phyloP scores from a whole-genome alignment of 2,888 invertebrate genomes.

The Hypomecis punctinalis region DNA sequence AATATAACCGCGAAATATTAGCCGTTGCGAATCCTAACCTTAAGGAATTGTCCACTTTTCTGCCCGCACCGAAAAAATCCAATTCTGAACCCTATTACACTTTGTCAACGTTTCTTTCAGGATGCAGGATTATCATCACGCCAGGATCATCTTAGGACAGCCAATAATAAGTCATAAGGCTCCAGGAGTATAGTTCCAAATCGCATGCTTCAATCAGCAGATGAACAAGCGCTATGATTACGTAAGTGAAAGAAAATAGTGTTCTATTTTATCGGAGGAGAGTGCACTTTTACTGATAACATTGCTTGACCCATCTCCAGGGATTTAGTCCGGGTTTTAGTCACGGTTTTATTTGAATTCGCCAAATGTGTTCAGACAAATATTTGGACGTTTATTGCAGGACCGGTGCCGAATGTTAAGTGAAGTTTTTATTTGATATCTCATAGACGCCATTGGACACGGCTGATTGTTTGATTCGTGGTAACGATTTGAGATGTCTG shows the following conservation, averaged over 20 bases:
- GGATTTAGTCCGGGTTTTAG: conserved; percentile 76
- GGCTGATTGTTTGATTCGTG: conserved; percentile 62
- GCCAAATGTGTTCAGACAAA: conserved; percentile 76
- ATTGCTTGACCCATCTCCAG: conserved; percentile 76
- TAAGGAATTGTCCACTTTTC: conserved; percentile 63
- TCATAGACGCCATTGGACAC: conserved; percentile 61
- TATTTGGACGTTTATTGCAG: conserved; percentile 83
- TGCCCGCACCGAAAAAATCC: conserved; percentile 30
- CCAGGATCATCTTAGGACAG: conserved; percentile 17
- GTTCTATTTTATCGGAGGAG: conserved; percentile 42
- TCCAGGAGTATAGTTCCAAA: conserved; percentile 40
- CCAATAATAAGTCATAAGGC: conserved; percentile 31
- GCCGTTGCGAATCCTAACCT: conserved; percentile 77
- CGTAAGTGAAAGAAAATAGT: conserved; percentile 45
- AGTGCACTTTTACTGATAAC: conserved; percentile 42
- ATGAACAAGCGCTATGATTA: conserved; percentile 45
- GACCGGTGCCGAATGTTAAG: conserved; percentile 80
- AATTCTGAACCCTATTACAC: conserved; percentile 40
- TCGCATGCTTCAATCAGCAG: conserved; percentile 27
- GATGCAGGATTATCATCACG: neutral
- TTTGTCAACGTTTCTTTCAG: neutral
- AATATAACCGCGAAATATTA: conserved; percentile 82
- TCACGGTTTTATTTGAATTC: conserved; percentile 83
- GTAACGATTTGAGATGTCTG: conserved; percentile 50
- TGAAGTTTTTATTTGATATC: conserved; percentile 68